These are phyloP conservation scores for Hybognathus amarus DNA, from an alignment of 2,797 vertebrate genomes.

Conservation along the genomic window DNA sequence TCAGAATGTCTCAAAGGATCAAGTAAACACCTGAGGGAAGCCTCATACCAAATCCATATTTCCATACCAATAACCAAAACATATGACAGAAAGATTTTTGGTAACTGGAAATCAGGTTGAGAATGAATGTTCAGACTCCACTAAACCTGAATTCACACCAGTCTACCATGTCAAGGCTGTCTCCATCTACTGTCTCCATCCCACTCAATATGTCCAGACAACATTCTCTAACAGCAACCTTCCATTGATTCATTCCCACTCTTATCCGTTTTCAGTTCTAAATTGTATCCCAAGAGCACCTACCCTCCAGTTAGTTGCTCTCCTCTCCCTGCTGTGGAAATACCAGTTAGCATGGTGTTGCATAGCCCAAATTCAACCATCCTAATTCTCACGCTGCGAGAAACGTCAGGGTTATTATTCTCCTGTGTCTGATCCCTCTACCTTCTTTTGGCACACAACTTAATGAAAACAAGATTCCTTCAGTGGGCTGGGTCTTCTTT, in stretches of 20 bases:
- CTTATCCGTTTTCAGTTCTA: constrained; percentile 41
- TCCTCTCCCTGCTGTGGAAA: constrained; percentile 21
- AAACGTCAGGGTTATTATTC: constrained; percentile 54
- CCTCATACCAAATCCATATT: background rate
- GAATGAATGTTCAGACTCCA: constrained; percentile 43
- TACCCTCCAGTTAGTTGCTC: constrained; percentile 9
- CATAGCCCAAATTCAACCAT: constrained; percentile 53
- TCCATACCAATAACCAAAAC: constrained; percentile 8
- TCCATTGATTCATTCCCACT: constrained; percentile 26
- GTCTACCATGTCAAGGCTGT: constrained; percentile 52
- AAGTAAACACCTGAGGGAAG: background rate
- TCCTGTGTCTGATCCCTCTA: constrained; percentile 23
- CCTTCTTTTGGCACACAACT: constrained; percentile 59
- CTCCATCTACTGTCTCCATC: constrained; percentile 45
- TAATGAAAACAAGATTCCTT: constrained; percentile 68
- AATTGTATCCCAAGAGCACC: constrained; percentile 35
- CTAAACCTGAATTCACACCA: constrained; percentile 46
- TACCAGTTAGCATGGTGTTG: constrained; percentile 47
- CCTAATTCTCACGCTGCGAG: constrained; percentile 46
- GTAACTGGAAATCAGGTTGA: constrained; percentile 54
- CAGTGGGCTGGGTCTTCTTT: constrained; percentile 64
- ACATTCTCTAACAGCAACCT: constrained; percentile 36
- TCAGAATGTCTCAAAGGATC: background rate
- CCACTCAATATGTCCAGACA: constrained; percentile 45
- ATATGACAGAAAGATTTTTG: constrained; percentile 30